Percentiles rank a stretch among this genome's conserved stretches.
phyloP scores from a whole-genome alignment of 2,888 invertebrate genomes.

The Tiliacea aurago region DNA sequence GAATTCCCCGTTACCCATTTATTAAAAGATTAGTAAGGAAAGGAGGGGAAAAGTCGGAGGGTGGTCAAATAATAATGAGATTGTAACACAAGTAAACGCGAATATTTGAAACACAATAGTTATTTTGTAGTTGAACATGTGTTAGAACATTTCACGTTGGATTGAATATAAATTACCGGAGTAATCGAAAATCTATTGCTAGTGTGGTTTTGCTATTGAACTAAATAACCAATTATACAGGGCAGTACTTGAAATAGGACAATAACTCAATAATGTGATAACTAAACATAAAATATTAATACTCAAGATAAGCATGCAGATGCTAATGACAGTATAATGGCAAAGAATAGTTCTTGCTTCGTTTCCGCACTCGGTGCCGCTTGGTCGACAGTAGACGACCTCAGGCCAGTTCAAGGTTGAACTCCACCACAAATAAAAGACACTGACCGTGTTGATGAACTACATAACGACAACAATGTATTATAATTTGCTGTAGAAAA shows the following conservation, averaged over 20 bases:
- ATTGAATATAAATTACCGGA: not conserved
- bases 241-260: not conserved
- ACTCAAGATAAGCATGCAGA: slow-evolving; percentile 39
- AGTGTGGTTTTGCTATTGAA: too few relatives aligned
- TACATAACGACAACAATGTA: slow-evolving; percentile 7
- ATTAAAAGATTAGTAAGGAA: slow-evolving; percentile 67
- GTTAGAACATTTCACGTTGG: not conserved
- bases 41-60: slow-evolving; percentile 61
- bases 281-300: slow-evolving; percentile 40
- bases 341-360: slow-evolving; percentile 44
- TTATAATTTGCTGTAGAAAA: slow-evolving; percentile 16
- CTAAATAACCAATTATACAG: not conserved
- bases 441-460: slow-evolving; percentile 42
- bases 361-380: slow-evolving; percentile 58
- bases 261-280: not conserved
- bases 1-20: slow-evolving; percentile 78
- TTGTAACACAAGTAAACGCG: slow-evolving; percentile 34
- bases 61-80: slow-evolving; percentile 62
- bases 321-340: slow-evolving; percentile 55
- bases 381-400: slow-evolving; percentile 52
- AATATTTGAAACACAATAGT: slow-evolving; percentile 30
- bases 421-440: slow-evolving; percentile 46
- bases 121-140: slow-evolving; percentile 1
- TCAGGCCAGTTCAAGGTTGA: slow-evolving; percentile 63
- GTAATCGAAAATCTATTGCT: too few relatives aligned